Base-by-base conservation (phyloP, 2,113 vertebrate species). In the Lanius collurio region DNA sequence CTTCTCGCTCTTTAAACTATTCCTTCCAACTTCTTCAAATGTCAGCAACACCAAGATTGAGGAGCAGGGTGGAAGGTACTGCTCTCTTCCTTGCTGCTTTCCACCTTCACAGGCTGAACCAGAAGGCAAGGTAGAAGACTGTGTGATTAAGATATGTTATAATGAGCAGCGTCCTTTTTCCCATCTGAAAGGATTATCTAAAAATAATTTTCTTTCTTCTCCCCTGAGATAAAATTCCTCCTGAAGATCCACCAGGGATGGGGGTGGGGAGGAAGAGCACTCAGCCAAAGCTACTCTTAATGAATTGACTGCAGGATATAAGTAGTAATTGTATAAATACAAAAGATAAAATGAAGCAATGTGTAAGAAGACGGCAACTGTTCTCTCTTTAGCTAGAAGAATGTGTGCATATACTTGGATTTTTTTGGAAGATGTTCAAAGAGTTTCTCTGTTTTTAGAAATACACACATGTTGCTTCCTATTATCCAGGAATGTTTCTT, bases 401-500 rank as follows among this genome's bases (percentile, higher is more conserved):
- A 90, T 83, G 47, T 94, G 71, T 86, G 71, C 71, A 68, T 83
- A 85, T 35, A 92, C 50, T 89, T 56, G 62, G 67, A 83, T 67
- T 74, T 93, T 92, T 90, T 90, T 97, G 96, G 97, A 97, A 95
- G 69, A 39, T 0, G 81, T 96, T 97, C 93, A 97, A 96, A 97
- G 90, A 76, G 63, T 75, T 95, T 64, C 83, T 91, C 80, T 90
- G 90, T 67, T 95, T 93, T 93, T 46, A 96, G 92, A 88, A 92
- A 95, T 63, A 81, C 64, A 78, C 79, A 96, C 83, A 89, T 73
- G 64, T 96, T 97, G 94, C 92, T 95, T 96, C 94, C 92, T 82
- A 95, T 97, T 96, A 97, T 47, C 71, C 75, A 96, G 95, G 96
- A 97, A 97, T 97, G 96, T 74, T 95, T 97, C 84, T 97, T 92